Base-by-base conservation (phyloP, 2,113 vertebrate species). In the Uria aalge region DNA sequence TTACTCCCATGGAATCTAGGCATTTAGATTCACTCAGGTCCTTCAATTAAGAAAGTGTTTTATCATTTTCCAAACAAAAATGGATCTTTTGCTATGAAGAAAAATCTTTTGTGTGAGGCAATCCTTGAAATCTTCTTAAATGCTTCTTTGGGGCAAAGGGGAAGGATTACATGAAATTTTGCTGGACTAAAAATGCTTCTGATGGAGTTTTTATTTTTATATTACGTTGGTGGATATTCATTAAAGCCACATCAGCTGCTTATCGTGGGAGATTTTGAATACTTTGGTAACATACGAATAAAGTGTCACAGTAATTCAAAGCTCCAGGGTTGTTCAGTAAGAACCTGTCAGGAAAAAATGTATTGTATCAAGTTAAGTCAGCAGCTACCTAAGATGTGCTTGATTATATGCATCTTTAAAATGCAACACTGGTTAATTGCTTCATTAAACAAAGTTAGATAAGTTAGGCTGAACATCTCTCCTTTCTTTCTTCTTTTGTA, bases 161-260 rank as follows among this genome's bases (percentile, higher is more conserved):
- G n/a, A 93, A 87, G 19, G 66, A 89, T 90, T 81, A 69, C 14
- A 81, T 79, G 64, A 82, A 97, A 81, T 89, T 53, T 91, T 50
- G 55, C 45, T 73, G 66, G 66, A 82, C 86, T 92, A 80, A 95
- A 96, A 95, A 85, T 90, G 77, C 59, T 57, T 91, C 66, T 88
- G 84, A 77, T 87, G 48, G 80, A 75, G 73, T 87, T 64, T 92
- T 95, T 96, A 95, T 95, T 97, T 97, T 97, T 94, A 79, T 71
- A 79, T 73, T 82, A 94, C 26, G 57, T 95, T 96, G 92, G 96
- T 88, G 92, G 91, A 56, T 94, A 79, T 94, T 92, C 80, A 82
- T 87, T 94, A 92, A 83, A 91, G 89, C 64, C 86, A 92, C 76
- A 89, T 96, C 92, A 97, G 95, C 92, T 97, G 94, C 77, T 96